A percentile compares a stretch with the other conserved stretches of the same genome.
phyloP scores from a whole-genome alignment of 2,797 vertebrate genomes.

The Martes flavigula region DNA sequence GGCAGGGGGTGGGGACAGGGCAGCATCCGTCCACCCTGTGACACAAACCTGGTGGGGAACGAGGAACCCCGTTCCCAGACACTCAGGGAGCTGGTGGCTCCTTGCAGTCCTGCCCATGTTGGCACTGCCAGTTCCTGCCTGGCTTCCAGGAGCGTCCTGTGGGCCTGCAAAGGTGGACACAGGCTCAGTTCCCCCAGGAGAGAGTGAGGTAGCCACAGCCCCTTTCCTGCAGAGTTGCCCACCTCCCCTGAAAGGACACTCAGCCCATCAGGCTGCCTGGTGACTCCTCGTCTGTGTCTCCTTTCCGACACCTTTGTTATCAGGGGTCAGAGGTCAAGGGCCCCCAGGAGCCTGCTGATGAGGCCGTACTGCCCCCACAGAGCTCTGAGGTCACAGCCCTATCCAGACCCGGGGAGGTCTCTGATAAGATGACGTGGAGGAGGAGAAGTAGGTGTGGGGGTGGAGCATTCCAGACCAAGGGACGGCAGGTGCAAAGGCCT shows the following conservation, averaged over 20 bases:
- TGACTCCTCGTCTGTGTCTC: not conserved
- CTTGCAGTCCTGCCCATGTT: rapidly evolving
- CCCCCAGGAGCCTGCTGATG: not conserved
- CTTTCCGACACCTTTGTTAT: conserved; percentile 29
- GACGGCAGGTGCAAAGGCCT: not conserved
- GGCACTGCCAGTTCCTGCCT: not conserved
- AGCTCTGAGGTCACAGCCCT: not conserved
- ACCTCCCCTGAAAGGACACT: not conserved
- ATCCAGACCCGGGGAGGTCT: not conserved
- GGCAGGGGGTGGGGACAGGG: too few species aligned
- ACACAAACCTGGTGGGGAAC: not conserved
- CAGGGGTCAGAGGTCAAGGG: not conserved
- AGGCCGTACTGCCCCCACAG: not conserved
- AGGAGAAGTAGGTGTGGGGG: not conserved
- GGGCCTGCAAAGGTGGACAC: too few species aligned
- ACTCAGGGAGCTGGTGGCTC: not conserved
- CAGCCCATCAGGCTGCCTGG: not conserved
- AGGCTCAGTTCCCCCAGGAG: not conserved
- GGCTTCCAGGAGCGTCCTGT: not conserved
- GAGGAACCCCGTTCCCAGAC: too few species aligned
- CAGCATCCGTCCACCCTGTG: not conserved
- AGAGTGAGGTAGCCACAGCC: not conserved
- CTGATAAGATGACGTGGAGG: not conserved
- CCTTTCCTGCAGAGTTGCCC: not conserved
- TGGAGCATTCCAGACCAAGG: rapidly evolving